Base-by-base conservation (phyloP, 2,888 invertebrate genomes). In the Thereva unica region DNA sequence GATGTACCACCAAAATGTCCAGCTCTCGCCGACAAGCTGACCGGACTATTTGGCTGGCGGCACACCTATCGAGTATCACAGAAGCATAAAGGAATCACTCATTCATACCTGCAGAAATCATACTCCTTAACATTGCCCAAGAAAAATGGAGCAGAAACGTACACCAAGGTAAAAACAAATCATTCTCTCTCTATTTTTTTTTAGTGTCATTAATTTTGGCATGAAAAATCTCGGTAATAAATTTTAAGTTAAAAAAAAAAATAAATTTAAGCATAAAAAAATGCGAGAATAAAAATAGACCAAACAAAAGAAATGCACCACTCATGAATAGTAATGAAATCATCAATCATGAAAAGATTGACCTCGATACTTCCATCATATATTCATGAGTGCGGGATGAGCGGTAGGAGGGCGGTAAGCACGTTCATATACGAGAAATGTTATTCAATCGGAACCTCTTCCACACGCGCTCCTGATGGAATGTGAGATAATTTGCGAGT, bases 41-140 rank as follows among this genome's bases (percentile, higher is more conserved):
- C 88, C 73, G 86, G 90, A 71, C 82, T 91, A 70, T 91, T 91
- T 76, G 89, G 90, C 66, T 90, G 91, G 90, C 83, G 90, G 72
- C 91, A 91, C 78, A 91, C 89, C 6, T 91, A 91, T 76, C 89
- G 90, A 69, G 90, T 91, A 71, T 89, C 90, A 76, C 89, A 90
- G 77, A 82, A 90, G 72, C 91, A 91, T 75, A 85, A 88, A 74
- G 84, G 84, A 71, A 83, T 86, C 69, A 74, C 78, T 42, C 81
- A 81, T 71, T 75, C 77, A 67, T 77, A 76, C 71, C 71, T 81
- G 64, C 80, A 81, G 71, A 81, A 81, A 74, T 79, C 80, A 68
- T 81, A 81, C 72, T 80, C 81, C 67, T 71, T 81, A 70, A 80
- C 80, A 68, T 71, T 80, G 71, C 79, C 80, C 69, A 76, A 78